These are phyloP conservation scores for Automeris io DNA, from an alignment of 2,888 invertebrate genomes.

Conservation along the genomic window DNA sequence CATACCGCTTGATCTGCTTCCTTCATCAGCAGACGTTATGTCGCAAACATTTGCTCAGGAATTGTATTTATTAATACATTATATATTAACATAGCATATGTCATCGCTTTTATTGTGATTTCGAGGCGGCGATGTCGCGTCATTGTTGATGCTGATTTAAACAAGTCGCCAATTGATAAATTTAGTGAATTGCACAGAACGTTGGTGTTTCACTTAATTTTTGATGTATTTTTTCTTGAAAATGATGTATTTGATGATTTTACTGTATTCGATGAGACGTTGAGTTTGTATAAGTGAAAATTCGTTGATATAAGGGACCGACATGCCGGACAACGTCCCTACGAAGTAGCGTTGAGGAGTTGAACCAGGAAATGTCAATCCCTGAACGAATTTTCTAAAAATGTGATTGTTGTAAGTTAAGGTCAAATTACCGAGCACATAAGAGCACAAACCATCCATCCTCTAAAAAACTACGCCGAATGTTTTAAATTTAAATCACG, in stretches of 20 bases:
- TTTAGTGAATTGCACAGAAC: slow-evolving; percentile 74
- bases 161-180: slow-evolving; percentile 51
- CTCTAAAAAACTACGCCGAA: slow-evolving; percentile 68
- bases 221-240: slow-evolving; percentile 71
- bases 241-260: slow-evolving; percentile 65
- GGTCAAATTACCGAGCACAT: slow-evolving; percentile 66
- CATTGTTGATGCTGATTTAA: too few relatives aligned
- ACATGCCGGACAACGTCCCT: too few relatives aligned
- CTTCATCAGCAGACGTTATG: slow-evolving; percentile 31
- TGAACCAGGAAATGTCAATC: slow-evolving; percentile 14
- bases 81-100: slow-evolving; percentile 52
- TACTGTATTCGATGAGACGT: slow-evolving; percentile 63
- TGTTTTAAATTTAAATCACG: slow-evolving; percentile 71
- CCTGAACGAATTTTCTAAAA: slow-evolving; percentile 27
- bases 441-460: slow-evolving; percentile 76
- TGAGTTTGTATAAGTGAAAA: slow-evolving; percentile 51
- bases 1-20: slow-evolving; percentile 13
- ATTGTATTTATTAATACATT: slow-evolving; percentile 65
- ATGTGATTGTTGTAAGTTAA: slow-evolving; percentile 70
- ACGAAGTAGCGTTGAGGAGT: too few relatives aligned
- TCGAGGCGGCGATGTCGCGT: slow-evolving; percentile 43
- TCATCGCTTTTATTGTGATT: slow-evolving; percentile 52
- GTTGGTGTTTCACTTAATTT: slow-evolving; percentile 75
- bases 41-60: slow-evolving; percentile 64
- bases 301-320: slow-evolving; percentile 38